Evolutionary conservation across 1,140 invertebrate genomes (phyloP).

Genomic region (Mactra quadrangularis): DNA sequence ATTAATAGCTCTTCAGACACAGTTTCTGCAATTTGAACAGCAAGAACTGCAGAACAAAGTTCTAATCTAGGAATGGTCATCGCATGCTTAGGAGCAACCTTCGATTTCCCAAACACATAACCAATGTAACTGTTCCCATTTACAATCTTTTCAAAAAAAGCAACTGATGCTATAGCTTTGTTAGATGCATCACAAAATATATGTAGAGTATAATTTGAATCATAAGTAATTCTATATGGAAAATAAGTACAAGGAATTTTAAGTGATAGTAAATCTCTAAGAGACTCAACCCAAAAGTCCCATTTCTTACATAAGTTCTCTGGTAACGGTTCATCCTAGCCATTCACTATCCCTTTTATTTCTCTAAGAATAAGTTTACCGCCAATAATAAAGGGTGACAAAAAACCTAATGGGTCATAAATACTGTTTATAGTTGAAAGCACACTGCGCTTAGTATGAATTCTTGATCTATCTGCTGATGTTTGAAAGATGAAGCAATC

Average conservation of each 20-base stretch:
- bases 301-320: background rate
- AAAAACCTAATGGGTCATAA: conserved; percentile 1
- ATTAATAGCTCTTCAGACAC: background rate
- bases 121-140: background rate
- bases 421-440: conserved; percentile 14
- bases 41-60: background rate
- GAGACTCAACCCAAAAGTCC: background rate
- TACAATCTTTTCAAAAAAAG: background rate
- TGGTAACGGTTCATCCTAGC: background rate
- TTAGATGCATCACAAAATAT: background rate
- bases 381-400: background rate
- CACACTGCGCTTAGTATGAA: background rate
- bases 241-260: background rate
- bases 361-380: conserved; percentile 3
- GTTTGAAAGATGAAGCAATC: background rate
- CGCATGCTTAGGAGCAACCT: too few species aligned
- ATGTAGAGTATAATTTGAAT: background rate
- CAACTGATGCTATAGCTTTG: background rate
- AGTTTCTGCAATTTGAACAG: background rate
- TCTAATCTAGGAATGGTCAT: too few species aligned
- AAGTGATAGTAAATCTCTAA: background rate
- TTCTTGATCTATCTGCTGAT: background rate
- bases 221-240: background rate
- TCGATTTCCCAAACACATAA: background rate
- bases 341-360: background rate